phyloP scores from a whole-genome alignment of 2,888 invertebrate species.

The Plemyria rubiginata region DNA sequence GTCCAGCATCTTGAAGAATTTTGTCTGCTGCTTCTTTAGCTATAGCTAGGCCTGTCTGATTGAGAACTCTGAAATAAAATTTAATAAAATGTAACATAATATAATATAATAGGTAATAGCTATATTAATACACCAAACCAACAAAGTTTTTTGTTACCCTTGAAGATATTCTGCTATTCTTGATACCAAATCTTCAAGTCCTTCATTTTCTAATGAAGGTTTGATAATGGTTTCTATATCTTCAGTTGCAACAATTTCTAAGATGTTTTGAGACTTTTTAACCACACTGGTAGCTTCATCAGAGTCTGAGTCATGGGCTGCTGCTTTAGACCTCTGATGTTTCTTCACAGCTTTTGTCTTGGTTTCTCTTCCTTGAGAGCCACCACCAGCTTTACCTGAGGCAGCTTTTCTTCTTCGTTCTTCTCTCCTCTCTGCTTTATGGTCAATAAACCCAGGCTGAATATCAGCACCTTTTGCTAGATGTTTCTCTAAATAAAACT shows the following conservation, averaged over 20 bases:
- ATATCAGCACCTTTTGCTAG: slow-evolving; percentile 75
- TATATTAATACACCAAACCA: not conserved
- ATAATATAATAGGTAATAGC: too few species aligned
- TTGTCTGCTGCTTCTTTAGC: slow-evolving; percentile 91
- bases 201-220: slow-evolving; percentile 88
- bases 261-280: slow-evolving; percentile 68
- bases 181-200: slow-evolving; percentile 88
- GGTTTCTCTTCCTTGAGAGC: slow-evolving; percentile 96
- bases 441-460: slow-evolving; percentile 71
- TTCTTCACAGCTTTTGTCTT: slow-evolving; percentile 98
- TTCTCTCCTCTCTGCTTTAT: slow-evolving; percentile 90
- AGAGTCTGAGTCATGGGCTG: slow-evolving; percentile 87
- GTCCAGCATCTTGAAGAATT: slow-evolving; percentile 88
- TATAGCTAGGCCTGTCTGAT: slow-evolving; percentile 86
- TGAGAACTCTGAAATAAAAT: slow-evolving; percentile 84
- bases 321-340: slow-evolving; percentile 85
- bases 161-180: slow-evolving; percentile 89
- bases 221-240: slow-evolving; percentile 89
- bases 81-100: slow-evolving; percentile 7
- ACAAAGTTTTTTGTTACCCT: slow-evolving; percentile 71
- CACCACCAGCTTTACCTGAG: slow-evolving; percentile 95
- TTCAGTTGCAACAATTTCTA: slow-evolving; percentile 87
- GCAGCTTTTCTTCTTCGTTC: slow-evolving; percentile 95
- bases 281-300: slow-evolving; percentile 82
- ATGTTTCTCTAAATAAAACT: slow-evolving; percentile 88